Evolutionary conservation across 1,140 invertebrate species (phyloP).

Genomic region (Micrasema minimum): DNA sequence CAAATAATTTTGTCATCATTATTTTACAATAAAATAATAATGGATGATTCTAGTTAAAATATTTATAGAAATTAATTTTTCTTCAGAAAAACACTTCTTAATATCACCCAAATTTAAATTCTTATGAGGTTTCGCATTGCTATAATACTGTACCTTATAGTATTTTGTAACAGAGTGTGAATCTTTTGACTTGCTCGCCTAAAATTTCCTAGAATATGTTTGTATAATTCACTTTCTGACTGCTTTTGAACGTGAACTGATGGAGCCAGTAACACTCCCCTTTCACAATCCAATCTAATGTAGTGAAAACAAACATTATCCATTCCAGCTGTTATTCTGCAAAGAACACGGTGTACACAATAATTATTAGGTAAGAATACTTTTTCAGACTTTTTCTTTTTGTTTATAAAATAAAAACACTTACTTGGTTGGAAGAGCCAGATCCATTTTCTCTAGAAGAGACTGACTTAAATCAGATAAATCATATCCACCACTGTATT

Average conservation of each 20-base stretch:
- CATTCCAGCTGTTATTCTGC: conserved; percentile 71
- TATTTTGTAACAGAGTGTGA: conserved; percentile 76
- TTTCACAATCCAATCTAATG: conserved; percentile 73
- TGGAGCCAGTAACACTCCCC: conserved; percentile 74
- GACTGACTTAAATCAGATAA: conserved; percentile 77
- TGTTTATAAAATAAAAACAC: conserved; percentile 49
- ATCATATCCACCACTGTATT: conserved; percentile 71
- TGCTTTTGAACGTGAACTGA: conserved; percentile 63
- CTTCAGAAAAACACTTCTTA: too few species aligned
- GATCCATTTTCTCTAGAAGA: conserved; percentile 76
- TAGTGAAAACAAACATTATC: conserved; percentile 77
- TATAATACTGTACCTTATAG: conserved; percentile 74
- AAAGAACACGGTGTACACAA: too few species aligned
- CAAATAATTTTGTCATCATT: too few species aligned
- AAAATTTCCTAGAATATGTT: conserved; percentile 74
- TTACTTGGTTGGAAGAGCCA: conserved; percentile 70
- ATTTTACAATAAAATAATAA: too few species aligned
- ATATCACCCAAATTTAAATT: too few species aligned
- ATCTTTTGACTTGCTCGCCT: conserved; percentile 74
- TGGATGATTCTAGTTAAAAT: too few species aligned
- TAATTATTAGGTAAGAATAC: too few species aligned
- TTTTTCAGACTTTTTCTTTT: too few species aligned
- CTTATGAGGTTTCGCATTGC: too few species aligned
- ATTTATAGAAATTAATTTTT: too few species aligned
- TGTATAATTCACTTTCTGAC: conserved; percentile 63